Percentiles rank a stretch among this genome's conserved stretches.
These are phyloP conservation scores for Girardia tigrina DNA, from an alignment of 2,888 invertebrate species.

Conservation along the genomic window DNA sequence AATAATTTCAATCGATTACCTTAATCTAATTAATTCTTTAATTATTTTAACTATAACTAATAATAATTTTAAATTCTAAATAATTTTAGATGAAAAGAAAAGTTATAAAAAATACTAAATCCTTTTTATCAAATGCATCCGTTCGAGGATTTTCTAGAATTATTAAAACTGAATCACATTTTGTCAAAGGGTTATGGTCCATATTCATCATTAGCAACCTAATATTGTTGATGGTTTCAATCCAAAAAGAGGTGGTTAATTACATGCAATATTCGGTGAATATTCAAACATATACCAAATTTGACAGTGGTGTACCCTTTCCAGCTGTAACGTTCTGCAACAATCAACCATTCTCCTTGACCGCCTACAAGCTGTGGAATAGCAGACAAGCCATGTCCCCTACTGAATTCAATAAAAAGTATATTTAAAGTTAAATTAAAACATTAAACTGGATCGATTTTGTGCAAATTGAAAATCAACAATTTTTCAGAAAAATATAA, in stretches of 20 bases:
- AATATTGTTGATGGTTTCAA: background rate
- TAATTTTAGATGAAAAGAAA: background rate
- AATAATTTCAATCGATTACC: no score
- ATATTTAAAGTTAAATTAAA: no score
- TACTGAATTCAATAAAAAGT: slow-evolving; percentile 25
- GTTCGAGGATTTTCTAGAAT: slow-evolving; percentile 20
- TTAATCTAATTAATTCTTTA: no score
- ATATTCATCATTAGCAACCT: background rate
- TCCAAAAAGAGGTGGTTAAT: background rate
- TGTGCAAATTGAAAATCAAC: no score
- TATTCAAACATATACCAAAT: background rate
- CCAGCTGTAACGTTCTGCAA: slow-evolving; percentile 26
- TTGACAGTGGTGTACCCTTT: background rate
- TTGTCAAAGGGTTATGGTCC: background rate
- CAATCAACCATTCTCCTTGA: slow-evolving; percentile 10
- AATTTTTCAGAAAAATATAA: no score
- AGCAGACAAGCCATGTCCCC: background rate
- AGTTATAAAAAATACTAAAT: background rate
- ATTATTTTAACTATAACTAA: no score
- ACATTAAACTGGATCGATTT: no score
- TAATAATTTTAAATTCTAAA: no score
- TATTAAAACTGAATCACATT: background rate
- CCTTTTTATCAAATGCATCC: background rate
- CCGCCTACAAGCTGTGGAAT: slow-evolving; percentile 8
- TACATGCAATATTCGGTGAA: slow-evolving; percentile 11